These are phyloP conservation scores for Florisuga fusca DNA, from an alignment of 2,797 vertebrate genomes.

Conservation along the genomic window DNA sequence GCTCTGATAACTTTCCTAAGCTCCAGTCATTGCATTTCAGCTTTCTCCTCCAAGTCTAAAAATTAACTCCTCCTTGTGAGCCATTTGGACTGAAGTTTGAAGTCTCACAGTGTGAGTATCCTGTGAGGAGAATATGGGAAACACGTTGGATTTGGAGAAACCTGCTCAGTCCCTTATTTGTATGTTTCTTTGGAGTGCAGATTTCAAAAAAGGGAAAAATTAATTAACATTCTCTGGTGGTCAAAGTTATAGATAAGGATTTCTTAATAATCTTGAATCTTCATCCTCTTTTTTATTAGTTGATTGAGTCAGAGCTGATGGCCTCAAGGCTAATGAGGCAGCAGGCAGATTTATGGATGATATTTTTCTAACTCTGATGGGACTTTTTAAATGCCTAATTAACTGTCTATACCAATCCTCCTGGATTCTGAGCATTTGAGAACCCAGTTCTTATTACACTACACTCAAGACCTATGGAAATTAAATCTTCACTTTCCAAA, in stretches of 20 bases:
- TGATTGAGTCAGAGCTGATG: background rate
- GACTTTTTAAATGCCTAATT: slow-evolving; percentile 24
- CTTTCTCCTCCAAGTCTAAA: background rate
- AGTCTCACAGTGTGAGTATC: background rate
- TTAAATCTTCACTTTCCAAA: background rate
- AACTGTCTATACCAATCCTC: background rate
- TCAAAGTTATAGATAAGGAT: background rate
- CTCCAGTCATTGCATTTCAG: background rate
- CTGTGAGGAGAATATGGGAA: background rate
- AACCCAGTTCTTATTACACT: background rate
- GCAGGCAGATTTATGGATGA: slow-evolving; percentile 8
- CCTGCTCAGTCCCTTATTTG: background rate
- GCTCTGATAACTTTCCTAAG: background rate
- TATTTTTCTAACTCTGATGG: slow-evolving; percentile 25
- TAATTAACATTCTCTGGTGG: background rate
- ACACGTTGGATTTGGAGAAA: fast-evolving
- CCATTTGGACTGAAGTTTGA: background rate
- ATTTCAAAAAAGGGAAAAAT: background rate
- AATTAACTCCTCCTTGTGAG: background rate
- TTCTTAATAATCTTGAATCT: background rate
- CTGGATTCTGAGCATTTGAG: background rate
- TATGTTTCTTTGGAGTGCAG: fast-evolving
- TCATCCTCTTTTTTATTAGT: background rate
- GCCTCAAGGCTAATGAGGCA: slow-evolving; percentile 28
- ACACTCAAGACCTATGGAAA: background rate